A percentile compares a stretch with the other conserved stretches of the same genome.
These are phyloP conservation scores for Cryptophagus acutangulus DNA, from an alignment of 2,888 invertebrate genomes.

Conservation along the genomic window DNA sequence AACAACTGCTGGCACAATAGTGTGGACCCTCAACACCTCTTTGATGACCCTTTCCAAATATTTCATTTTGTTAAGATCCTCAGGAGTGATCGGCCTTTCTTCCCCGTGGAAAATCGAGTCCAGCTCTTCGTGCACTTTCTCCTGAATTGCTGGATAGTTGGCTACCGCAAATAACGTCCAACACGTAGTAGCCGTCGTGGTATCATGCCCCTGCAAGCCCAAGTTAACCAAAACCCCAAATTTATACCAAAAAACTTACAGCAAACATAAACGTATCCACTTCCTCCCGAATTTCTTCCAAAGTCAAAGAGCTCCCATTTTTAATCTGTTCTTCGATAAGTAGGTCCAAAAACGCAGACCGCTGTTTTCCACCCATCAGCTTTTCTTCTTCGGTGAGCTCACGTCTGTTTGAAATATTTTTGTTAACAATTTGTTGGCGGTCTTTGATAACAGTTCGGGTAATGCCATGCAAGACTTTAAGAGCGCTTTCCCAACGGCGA, in stretches of 20 bases:
- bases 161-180: constrained; percentile 43
- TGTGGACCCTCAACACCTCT: constrained; percentile 39
- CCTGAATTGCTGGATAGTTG: constrained; percentile 42
- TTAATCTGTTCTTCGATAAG: constrained; percentile 35
- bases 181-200: constrained; percentile 41
- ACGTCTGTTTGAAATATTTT: not conserved
- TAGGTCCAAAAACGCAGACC: constrained; percentile 42
- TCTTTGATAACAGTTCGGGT: constrained; percentile 36
- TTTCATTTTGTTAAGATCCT: constrained; percentile 41
- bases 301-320: constrained; percentile 27
- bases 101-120: constrained; percentile 35
- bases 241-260: constrained; percentile 28
- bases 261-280: constrained; percentile 48
- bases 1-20: constrained; percentile 38
- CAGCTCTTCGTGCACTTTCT: constrained; percentile 39
- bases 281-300: constrained; percentile 43
- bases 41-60: constrained; percentile 43
- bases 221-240: constrained; percentile 1
- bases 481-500: constrained; percentile 43
- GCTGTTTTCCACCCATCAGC: constrained; percentile 31
- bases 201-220: constrained; percentile 43
- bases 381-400: constrained; percentile 15
- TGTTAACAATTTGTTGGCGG: too few species aligned
- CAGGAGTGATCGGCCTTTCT: constrained; percentile 33
- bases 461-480: constrained; percentile 52